These are phyloP conservation scores for Vesta saturnalis DNA, from an alignment of 2,888 invertebrate species.

Conservation along the genomic window DNA sequence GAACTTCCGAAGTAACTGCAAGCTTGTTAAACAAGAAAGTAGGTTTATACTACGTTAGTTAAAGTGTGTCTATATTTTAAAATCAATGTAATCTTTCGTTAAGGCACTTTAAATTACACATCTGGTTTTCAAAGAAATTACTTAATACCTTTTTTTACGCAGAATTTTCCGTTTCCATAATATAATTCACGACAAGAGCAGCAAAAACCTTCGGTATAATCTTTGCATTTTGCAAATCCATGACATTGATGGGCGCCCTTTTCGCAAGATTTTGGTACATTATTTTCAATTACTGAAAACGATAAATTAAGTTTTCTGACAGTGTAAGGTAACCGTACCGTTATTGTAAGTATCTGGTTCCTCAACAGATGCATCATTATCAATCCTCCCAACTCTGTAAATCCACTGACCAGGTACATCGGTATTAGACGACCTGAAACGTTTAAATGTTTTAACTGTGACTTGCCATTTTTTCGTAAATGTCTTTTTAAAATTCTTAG, in stretches of 20 bases:
- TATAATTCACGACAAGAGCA: constrained; percentile 86
- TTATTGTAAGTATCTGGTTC: constrained; percentile 72
- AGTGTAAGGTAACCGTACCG: constrained; percentile 41
- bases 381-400: constrained; percentile 82
- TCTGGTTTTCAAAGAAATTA: too few relatives aligned
- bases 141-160: constrained; percentile 84
- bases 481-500: not conserved
- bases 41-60: too few relatives aligned
- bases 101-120: too few relatives aligned
- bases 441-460: not conserved
- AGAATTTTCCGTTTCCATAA: constrained; percentile 93
- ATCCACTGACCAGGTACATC: constrained; percentile 88
- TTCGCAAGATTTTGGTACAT: constrained; percentile 56
- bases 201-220: constrained; percentile 87
- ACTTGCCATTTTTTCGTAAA: too few relatives aligned
- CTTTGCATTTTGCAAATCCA: constrained; percentile 81
- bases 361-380: constrained; percentile 70
- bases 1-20: too few relatives aligned
- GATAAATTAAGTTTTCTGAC: too few relatives aligned
- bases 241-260: constrained; percentile 81
- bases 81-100: too few relatives aligned
- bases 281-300: constrained; percentile 20
- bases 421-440: constrained; percentile 84
- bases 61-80: too few relatives aligned
- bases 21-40: too few relatives aligned